Evolutionary conservation across 2,888 invertebrate genomes (phyloP).

Genomic region (Leptopilina myrica): DNA sequence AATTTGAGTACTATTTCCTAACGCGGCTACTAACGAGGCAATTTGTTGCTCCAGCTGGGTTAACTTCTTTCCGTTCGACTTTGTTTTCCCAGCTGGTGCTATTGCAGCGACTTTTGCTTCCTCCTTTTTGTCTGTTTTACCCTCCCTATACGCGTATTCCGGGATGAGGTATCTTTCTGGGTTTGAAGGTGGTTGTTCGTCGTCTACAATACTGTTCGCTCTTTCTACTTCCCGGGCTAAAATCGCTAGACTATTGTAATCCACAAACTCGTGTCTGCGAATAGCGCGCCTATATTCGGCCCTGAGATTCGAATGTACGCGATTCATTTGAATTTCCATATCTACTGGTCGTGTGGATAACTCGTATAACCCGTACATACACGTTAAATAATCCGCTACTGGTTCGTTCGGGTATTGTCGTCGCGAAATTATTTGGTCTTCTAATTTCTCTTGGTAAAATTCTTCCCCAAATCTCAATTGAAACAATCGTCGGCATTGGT

Average conservation of each 20-base stretch:
- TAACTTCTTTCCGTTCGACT: background rate
- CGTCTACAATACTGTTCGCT: background rate
- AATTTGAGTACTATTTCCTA: too few species aligned
- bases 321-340: slow-evolving; percentile 40
- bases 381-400: slow-evolving; percentile 36
- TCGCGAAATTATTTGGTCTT: slow-evolving; percentile 36
- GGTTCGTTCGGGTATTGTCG: slow-evolving; percentile 41
- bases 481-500: slow-evolving; percentile 40
- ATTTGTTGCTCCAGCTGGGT: too few species aligned
- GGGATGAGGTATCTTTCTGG: background rate
- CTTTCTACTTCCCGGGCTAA: slow-evolving; percentile 19
- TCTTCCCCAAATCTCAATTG: slow-evolving; percentile 10
- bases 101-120: background rate
- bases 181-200: background rate
- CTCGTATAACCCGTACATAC: slow-evolving; percentile 27
- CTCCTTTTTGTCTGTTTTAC: background rate
- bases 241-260: slow-evolving; percentile 26
- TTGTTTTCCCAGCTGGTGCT: background rate
- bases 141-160: background rate
- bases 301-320: slow-evolving; percentile 42
- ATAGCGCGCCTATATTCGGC: slow-evolving; percentile 30
- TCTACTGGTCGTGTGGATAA: slow-evolving; percentile 17
- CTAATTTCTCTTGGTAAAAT: slow-evolving; percentile 17
- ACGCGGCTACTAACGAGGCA: too few species aligned
- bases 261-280: slow-evolving; percentile 30